phyloP scores from a whole-genome alignment of 2,113 vertebrate species.

The Oenanthe oenanthe region DNA sequence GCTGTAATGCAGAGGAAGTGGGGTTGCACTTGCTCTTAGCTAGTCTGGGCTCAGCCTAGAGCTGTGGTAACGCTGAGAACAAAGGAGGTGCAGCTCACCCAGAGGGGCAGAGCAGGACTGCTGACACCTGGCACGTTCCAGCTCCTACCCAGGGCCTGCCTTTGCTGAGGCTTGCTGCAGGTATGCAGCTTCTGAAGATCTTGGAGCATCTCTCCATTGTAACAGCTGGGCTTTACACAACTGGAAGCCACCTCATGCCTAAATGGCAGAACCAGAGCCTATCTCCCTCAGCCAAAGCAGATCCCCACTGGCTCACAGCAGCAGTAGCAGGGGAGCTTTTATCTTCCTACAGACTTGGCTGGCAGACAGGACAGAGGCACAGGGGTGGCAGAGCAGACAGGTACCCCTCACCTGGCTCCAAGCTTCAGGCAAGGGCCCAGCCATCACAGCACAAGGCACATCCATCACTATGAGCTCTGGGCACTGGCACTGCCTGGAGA shows the following conservation, averaged over 20 bases:
- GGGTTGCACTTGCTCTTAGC: background rate
- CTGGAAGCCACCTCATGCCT: background rate
- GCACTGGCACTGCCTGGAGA: background rate
- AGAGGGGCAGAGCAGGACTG: background rate
- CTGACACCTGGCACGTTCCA: background rate
- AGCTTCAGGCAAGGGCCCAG: background rate
- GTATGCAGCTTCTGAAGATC: background rate
- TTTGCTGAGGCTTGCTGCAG: background rate
- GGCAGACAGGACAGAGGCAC: background rate
- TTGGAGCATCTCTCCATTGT: background rate
- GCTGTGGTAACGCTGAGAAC: background rate
- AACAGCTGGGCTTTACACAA: background rate
- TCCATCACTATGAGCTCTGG: background rate
- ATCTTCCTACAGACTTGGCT: background rate
- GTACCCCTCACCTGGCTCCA: background rate
- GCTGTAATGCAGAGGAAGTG: background rate
- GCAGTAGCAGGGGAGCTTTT: background rate
- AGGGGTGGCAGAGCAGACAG: background rate
- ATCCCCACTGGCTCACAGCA: background rate
- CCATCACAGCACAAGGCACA: background rate
- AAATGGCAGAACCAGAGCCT: background rate
- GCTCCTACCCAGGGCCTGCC: background rate
- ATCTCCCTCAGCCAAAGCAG: background rate
- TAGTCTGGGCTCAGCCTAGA: background rate
- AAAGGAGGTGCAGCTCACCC: background rate